phyloP scores from a whole-genome alignment of 2,113 vertebrate species.

The Lamprotornis superbus region DNA sequence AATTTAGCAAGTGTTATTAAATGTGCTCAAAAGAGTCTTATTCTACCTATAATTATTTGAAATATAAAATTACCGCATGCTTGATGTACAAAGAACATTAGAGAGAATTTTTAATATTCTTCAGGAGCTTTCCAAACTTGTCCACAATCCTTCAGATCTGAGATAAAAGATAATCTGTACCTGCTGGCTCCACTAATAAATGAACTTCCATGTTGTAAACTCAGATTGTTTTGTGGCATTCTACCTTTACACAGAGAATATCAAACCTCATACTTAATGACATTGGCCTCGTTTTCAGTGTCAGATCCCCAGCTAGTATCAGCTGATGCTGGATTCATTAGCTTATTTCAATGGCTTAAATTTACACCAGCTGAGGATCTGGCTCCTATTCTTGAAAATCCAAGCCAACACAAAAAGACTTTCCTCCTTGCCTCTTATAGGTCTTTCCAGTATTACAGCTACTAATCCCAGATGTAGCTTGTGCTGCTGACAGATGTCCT shows the following conservation, averaged over 20 bases:
- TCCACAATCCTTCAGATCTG: background rate
- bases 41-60: background rate
- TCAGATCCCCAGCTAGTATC: background rate
- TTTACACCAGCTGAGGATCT: slow-evolving; percentile 37
- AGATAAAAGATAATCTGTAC: slow-evolving; percentile 29
- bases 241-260: background rate
- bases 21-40: background rate
- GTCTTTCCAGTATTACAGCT: slow-evolving; percentile 55
- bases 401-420: slow-evolving; percentile 38
- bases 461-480: slow-evolving; percentile 69
- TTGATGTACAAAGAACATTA: background rate
- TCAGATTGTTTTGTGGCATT: background rate
- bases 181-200: background rate
- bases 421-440: slow-evolving; percentile 38
- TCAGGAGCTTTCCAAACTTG: background rate
- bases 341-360: slow-evolving; percentile 4
- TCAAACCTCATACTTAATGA: background rate
- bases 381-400: slow-evolving; percentile 35
- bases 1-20: background rate
- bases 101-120: background rate
- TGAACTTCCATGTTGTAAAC: background rate
- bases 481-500: slow-evolving; percentile 69
- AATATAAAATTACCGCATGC: background rate
- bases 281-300: background rate
- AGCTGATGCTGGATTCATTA: background rate